Conservation (phyloP, 2,888 invertebrate species). For the Clepsis dumicolana region DNA sequence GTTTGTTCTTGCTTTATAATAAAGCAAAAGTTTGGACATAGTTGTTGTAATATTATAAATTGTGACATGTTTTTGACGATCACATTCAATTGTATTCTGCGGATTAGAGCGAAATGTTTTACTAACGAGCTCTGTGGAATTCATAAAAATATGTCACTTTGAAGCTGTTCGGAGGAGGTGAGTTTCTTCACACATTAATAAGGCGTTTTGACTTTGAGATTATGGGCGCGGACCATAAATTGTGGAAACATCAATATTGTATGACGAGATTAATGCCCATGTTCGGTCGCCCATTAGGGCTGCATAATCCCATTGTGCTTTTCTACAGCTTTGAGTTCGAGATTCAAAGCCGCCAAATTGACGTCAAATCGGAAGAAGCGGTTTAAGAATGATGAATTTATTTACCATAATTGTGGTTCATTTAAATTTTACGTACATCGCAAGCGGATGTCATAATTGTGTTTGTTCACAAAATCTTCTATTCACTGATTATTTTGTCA, state of each 20-base stretch:
- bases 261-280: constrained; percentile 85
- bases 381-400: constrained; percentile 69
- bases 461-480: constrained; percentile 4
- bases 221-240: constrained; percentile 79
- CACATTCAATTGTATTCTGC: constrained; percentile 84
- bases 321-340: constrained; percentile 68
- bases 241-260: constrained; percentile 83
- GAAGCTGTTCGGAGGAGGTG: constrained; percentile 70
- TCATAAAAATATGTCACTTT: constrained; percentile 78
- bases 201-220: constrained; percentile 81
- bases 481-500: constrained; percentile 34
- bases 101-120: constrained; percentile 72
- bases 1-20: constrained; percentile 59
- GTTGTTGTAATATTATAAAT: constrained; percentile 69
- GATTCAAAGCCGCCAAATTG: constrained; percentile 73
- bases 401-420: constrained; percentile 59
- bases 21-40: constrained; percentile 57
- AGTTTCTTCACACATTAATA: constrained; percentile 84
- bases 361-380: constrained; percentile 68
- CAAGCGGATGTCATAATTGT: background rate
- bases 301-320: constrained; percentile 83
- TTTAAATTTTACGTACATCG: constrained; percentile 21
- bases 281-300: constrained; percentile 81
- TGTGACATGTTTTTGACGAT: constrained; percentile 70
- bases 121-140: constrained; percentile 75